Evolutionary conservation across 2,797 vertebrate species (phyloP), one percentile per base, ranked within the genome.

Genomic region (Malacoraja senta): DNA sequence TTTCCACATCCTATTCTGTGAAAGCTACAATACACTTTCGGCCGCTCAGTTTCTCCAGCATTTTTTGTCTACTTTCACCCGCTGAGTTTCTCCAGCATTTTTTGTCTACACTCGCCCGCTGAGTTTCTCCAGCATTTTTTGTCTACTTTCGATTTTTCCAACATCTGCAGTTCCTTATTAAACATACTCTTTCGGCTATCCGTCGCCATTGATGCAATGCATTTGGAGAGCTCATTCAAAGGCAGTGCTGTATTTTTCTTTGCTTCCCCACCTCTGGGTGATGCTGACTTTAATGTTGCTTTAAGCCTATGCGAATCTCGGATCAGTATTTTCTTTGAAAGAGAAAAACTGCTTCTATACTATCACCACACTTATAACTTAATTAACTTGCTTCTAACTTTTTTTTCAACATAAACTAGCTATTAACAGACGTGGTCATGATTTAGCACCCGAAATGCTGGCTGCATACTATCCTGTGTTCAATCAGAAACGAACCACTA

Each of bases 381-480:
- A 72, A 76, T 26, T 92, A 58, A 76, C 72, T 92, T 72, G 17
- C 38, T 35, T 21, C 72, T 29, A 58, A 76, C 90, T 58, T 76
- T 71, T 26, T 76, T 92, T 53, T 53, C 71, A 76, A 12, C 44
- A 92, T 92, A 92, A 92, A 74, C 72, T 76, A 92, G 90, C 72
- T n/a, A 72, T 35, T 76, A 26, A 58, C 90, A 74, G 24, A 74
- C 58, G 65, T 76, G 71, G 68, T 58, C 72, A 38, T 53, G 35
- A 76, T 44, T 58, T 92, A 53, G 21, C 21, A 76, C 71, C 71
- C 71, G n/a, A 76, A 53, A 44, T 44, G 38, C 90, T n/a, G 24
- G 63, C 76, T 26, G 44, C 26, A 53, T 29, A 58, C 68, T 74
- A 38, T 1, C 38, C 90, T 92, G 90, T n/a, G 68, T 29, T 92